Conservation (phyloP, 2,113 vertebrate species). For the Zosterops borbonicus region DNA sequence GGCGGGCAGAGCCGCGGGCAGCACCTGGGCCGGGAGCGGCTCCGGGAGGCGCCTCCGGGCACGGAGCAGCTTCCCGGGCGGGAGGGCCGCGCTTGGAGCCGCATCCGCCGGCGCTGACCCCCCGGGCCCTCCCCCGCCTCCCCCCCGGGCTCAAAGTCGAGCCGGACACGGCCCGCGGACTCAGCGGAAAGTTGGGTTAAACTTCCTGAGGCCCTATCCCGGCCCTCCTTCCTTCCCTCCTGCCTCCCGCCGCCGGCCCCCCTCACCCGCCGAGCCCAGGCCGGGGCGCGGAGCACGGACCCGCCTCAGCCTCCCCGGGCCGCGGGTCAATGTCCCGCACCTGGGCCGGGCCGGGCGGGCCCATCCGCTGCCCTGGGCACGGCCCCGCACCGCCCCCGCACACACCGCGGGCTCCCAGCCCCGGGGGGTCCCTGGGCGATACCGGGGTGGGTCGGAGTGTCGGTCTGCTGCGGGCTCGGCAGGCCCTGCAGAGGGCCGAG, state of each 20-base stretch:
- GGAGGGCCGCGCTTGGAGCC: accelerated
- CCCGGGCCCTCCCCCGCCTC: background rate
- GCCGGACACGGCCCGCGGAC: background rate
- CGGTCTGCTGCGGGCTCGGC: background rate
- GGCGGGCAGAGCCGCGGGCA: too few species aligned
- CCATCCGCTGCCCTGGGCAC: background rate
- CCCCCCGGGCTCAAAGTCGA: background rate
- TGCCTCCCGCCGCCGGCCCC: background rate
- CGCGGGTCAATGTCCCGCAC: background rate
- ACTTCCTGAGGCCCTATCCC: constrained; percentile 22
- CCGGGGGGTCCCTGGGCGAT: too few species aligned
- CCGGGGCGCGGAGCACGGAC: background rate
- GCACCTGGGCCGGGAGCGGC: too few species aligned
- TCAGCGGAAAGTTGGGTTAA: constrained; percentile 33
- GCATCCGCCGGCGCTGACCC: accelerated
- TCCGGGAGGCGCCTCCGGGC: background rate
- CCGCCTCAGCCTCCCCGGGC: accelerated
- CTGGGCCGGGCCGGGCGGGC: background rate
- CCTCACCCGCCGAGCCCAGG: background rate
- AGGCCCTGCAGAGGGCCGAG: background rate
- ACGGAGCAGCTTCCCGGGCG: accelerated
- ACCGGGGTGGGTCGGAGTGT: accelerated
- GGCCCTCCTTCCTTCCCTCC: background rate
- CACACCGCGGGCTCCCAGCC: too few species aligned
- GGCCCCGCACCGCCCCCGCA: background rate